These are phyloP conservation scores for Dasypus novemcinctus DNA, from an alignment of 2,113 vertebrate species.

Conservation along the genomic window DNA sequence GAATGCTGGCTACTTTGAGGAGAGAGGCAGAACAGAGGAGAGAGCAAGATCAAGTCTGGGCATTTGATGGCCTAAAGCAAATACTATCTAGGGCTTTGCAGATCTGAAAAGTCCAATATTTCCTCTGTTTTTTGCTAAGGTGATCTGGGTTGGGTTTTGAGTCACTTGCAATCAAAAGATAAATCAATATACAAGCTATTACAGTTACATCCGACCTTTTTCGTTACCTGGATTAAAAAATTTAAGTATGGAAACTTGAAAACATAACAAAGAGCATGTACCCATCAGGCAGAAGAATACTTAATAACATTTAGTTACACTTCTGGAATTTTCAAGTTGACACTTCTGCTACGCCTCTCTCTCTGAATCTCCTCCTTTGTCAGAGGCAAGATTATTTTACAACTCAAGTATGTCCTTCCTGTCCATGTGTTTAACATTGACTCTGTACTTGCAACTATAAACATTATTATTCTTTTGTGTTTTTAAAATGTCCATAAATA, in stretches of 20 bases:
- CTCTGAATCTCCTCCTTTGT: background rate
- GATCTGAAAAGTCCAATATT: background rate
- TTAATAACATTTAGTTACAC: background rate
- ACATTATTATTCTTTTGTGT: background rate
- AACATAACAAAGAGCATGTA: background rate
- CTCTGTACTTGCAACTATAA: background rate
- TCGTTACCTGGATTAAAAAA: background rate
- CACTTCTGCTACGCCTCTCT: background rate
- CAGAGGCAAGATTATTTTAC: background rate
- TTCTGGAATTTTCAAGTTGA: background rate
- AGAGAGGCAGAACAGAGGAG: background rate
- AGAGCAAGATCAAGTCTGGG: background rate
- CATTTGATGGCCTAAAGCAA: background rate
- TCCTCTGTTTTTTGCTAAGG: background rate
- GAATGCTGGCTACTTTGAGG: background rate
- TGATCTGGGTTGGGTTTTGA: background rate
- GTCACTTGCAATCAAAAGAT: background rate
- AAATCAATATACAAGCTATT: background rate
- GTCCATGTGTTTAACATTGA: background rate
- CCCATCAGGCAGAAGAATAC: background rate
- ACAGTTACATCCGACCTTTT: background rate
- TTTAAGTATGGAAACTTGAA: background rate
- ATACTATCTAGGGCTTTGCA: background rate
- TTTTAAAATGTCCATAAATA: background rate
- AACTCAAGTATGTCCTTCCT: background rate